phyloP scores from a whole-genome alignment of 2,113 vertebrate genomes.

The Eurystomus gularis region DNA sequence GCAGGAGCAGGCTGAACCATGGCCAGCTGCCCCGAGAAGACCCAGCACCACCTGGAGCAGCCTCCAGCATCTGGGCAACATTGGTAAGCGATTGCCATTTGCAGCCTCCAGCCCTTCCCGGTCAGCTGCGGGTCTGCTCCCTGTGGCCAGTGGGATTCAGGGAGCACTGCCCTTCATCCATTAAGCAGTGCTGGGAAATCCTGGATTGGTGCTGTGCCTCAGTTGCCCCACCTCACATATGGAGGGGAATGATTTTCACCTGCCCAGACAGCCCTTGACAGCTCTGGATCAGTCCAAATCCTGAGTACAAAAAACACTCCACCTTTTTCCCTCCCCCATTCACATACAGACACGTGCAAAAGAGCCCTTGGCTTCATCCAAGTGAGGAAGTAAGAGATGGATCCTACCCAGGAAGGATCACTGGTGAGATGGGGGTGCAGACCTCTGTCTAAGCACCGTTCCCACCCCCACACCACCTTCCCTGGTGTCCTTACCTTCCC shows the following conservation, averaged over 20 bases:
- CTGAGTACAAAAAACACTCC: neutral
- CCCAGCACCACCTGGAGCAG: neutral
- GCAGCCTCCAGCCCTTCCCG: neutral
- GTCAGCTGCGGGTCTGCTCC: accelerated
- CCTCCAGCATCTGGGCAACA: neutral
- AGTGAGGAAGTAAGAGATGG: neutral
- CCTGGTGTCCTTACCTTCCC: neutral
- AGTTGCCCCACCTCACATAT: neutral
- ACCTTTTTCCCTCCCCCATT: neutral
- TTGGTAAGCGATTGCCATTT: neutral
- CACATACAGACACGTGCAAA: neutral
- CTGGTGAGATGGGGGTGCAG: neutral
- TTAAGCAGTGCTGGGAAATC: neutral
- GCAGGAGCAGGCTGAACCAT: neutral
- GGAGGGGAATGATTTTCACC: neutral
- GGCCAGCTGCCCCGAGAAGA: neutral
- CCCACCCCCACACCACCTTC: accelerated
- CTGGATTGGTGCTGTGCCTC: neutral
- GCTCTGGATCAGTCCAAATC: neutral
- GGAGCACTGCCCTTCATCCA: neutral
- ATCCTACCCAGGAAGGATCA: neutral
- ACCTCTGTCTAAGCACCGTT: neutral
- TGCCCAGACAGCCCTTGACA: accelerated
- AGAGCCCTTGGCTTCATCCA: neutral
- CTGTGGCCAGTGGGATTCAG: neutral